These are phyloP conservation scores for Dunckerocampus dactyliophorus DNA, from an alignment of 2,113 vertebrate genomes.

Conservation along the genomic window DNA sequence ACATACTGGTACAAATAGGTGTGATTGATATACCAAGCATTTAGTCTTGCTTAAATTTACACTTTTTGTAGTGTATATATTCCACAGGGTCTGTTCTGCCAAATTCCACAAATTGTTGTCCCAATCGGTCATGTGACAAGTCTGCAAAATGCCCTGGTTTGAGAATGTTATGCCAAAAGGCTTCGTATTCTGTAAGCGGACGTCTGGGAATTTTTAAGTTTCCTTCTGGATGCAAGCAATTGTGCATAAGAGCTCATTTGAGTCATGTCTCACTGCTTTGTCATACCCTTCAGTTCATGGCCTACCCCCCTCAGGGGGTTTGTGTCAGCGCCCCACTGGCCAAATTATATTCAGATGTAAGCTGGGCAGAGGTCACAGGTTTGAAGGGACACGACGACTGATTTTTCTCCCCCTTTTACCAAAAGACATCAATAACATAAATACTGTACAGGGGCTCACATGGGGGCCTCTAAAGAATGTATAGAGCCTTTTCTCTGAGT, in stretches of 20 bases:
- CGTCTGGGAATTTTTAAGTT: no score
- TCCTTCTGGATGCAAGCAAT: no score
- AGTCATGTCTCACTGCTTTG: constrained; percentile 8
- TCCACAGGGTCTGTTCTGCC: constrained; percentile 33
- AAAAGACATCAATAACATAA: constrained; percentile 53
- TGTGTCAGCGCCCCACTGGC: constrained; percentile 46
- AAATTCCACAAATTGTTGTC: constrained; percentile 53
- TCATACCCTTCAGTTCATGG: constrained; percentile 8
- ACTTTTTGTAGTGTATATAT: neutral
- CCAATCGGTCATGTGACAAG: constrained; percentile 18
- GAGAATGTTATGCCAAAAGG: constrained; percentile 4
- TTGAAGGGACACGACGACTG: constrained; percentile 64
- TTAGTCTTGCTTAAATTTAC: no score
- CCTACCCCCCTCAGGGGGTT: constrained; percentile 26
- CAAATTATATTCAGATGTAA: constrained; percentile 79
- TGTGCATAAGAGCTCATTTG: neutral
- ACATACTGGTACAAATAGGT: no score
- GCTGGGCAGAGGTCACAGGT: constrained; percentile 65
- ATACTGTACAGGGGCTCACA: constrained; percentile 9
- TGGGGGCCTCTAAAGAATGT: constrained; percentile 30
- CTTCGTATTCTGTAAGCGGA: no score
- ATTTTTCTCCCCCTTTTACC: constrained; percentile 32
- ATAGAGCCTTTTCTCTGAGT: constrained; percentile 34
- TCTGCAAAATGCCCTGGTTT: constrained; percentile 24
- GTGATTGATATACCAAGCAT: no score